Evolutionary conservation across 2,888 invertebrate genomes (phyloP), one percentile per base, ranked within the genome.

Genomic region (Ennomos quercinarius): DNA sequence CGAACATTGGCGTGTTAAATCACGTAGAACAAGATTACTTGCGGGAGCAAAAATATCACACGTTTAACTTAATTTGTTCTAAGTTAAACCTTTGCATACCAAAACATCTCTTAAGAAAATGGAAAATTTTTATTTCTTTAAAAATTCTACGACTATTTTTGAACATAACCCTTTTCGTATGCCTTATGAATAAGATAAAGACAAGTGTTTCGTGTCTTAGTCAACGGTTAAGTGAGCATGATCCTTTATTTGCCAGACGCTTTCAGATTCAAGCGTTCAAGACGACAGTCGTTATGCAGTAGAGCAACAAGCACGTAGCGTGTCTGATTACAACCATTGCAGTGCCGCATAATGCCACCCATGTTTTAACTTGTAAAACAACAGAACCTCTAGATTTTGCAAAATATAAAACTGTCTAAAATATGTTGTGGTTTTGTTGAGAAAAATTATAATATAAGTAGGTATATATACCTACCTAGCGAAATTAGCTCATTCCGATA

Each of bases 251-350:
- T 45, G 27, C 53, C 54, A 66, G 61, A 57, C 53, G 27, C 40
- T 35, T 39, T 41, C 27, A 41, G 48, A 45, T 56, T 51, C 39
- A 56, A 42, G 55, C 44, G n/a, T 50, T 48, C 41, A 38, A 35
- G 40, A 48, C 51, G 48, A 61, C 13, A 45, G 37, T 50, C 36
- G 49, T 53, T 57, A 51, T 55, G 43, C 57, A 64, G 50, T 38
- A 54, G 36, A 49, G 57, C 46, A 54, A 49, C 62, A 63, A 64
- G 63, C 66, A 65, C 63, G 68, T 61, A 65, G 53, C 61, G 45
- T 60, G 61, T 64, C 63, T 68, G 61, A 68, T 68, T 65, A 66
- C 39, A 57, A 58, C 60, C 60, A 55, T 61, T 63, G 60, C 63
- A 51, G 46, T 64, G 49, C 60, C 49, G 66, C 60, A 65, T 66